phyloP scores from a whole-genome alignment of 2,113 vertebrate species.

The Myxocyprinus asiaticus region DNA sequence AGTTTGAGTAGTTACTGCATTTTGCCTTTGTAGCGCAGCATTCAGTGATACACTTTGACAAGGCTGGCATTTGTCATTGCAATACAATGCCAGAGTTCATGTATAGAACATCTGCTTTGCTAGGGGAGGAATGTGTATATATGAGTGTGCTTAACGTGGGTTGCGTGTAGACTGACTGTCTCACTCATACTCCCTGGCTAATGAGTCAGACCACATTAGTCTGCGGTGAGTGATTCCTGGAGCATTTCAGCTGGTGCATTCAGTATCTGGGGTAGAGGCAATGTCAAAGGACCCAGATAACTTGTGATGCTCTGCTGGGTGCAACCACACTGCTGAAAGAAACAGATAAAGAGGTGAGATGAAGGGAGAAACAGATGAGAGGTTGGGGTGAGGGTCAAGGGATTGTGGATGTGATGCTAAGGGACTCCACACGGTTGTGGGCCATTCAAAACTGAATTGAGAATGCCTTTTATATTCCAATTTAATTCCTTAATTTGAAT shows the following conservation, averaged over 20 bases:
- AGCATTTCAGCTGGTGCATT: slow-evolving; percentile 26
- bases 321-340: slow-evolving; percentile 52
- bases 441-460: no score
- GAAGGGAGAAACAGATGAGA: slow-evolving; percentile 15
- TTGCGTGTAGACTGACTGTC: not conserved
- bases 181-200: slow-evolving; percentile 17
- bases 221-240: slow-evolving; percentile 22
- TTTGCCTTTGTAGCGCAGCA: no score
- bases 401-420: not conserved
- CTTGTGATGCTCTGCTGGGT: slow-evolving; percentile 16
- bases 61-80: no score
- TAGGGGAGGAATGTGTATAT: slow-evolving; percentile 13
- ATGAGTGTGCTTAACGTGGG: not conserved
- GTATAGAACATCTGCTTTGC: not conserved
- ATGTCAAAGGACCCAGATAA: slow-evolving; percentile 23
- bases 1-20: no score
- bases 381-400: not conserved
- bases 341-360: slow-evolving; percentile 54
- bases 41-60: no score
- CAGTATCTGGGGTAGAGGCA: slow-evolving; percentile 13
- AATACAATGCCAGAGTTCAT: no score
- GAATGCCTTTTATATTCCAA: no score
- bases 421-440: not conserved
- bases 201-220: slow-evolving; percentile 38
- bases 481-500: no score